phyloP scores from a whole-genome alignment of 2,797 vertebrate species.

The Myoxocephalus aenaeus region DNA sequence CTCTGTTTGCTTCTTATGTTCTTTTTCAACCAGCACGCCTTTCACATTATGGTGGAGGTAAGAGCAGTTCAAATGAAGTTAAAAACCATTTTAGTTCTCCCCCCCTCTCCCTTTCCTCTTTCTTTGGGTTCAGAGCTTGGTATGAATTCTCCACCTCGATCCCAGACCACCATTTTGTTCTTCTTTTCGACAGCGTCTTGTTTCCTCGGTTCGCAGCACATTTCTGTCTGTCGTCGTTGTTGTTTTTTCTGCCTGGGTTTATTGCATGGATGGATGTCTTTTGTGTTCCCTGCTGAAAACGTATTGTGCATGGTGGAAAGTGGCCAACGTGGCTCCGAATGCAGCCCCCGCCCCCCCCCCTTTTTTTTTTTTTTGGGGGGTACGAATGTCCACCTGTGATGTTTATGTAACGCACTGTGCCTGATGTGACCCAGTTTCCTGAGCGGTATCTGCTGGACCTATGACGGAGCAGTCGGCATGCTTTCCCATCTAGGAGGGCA shows the following conservation, averaged over 20 bases:
- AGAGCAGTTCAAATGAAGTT: conserved; percentile 87
- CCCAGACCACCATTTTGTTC: conserved; percentile 67
- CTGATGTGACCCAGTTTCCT: conserved; percentile 69
- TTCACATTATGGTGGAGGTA: conserved; percentile 99
- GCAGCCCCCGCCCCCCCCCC: conserved; percentile 67
- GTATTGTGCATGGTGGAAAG: conserved; percentile 74
- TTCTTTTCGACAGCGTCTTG: conserved; percentile 52
- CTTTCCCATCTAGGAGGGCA: conserved; percentile 55
- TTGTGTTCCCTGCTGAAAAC: conserved; percentile 54
- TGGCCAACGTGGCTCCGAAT: conserved; percentile 61
- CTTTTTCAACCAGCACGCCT: conserved; percentile 93
- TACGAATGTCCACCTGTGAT: conserved; percentile 74
- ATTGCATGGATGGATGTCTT: conserved; percentile 79
- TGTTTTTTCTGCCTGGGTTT: conserved; percentile 57
- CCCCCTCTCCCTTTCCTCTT: not conserved
- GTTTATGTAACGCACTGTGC: conserved; percentile 65
- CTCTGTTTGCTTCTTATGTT: conserved; percentile 85
- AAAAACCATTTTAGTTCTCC: conserved; percentile 54
- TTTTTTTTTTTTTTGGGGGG: conserved; percentile 8
- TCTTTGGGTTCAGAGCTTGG: conserved; percentile 68
- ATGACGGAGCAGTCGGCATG: conserved; percentile 35
- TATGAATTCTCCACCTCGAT: conserved; percentile 63
- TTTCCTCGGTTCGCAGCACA: conserved; percentile 43
- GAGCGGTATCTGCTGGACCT: conserved; percentile 51
- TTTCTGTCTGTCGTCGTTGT: conserved; percentile 20